Percentiles rank a stretch among this genome's conserved stretches.
Conservation (phyloP, 1,140 invertebrate species). For the Eulimnadia texana region DNA sequence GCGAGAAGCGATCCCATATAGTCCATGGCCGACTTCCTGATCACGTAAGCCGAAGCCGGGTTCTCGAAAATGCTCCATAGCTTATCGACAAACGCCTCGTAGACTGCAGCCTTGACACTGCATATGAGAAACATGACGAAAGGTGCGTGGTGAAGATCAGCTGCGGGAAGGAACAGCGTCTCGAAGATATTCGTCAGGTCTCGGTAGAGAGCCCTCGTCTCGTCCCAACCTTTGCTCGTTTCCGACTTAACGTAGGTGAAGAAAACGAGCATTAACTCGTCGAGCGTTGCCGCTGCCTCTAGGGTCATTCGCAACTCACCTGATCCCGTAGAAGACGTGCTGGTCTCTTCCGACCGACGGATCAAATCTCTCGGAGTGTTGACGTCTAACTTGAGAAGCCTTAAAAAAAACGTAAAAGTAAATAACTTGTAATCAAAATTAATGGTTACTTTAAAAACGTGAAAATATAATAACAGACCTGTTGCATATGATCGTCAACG, state of each 20-base stretch:
- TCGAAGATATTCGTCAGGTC: conserved; percentile 50
- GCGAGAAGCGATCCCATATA: conserved; percentile 63
- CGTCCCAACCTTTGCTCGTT: conserved; percentile 31
- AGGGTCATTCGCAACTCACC: conserved; percentile 27
- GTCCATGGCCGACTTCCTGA: conserved; percentile 49
- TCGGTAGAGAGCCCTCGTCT: conserved; percentile 31
- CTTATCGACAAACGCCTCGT: conserved; percentile 50
- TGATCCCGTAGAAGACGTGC: conserved; percentile 28
- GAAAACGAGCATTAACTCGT: conserved; percentile 45
- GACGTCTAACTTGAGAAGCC: conserved; percentile 50
- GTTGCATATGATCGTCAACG: conserved; percentile 48
- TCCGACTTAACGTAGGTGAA: conserved; percentile 39
- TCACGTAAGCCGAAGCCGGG: conserved; percentile 43
- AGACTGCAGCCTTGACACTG: conserved; percentile 47
- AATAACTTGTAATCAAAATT: background rate
- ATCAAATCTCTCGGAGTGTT: conserved; percentile 33
- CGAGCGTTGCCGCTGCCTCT: conserved; percentile 41
- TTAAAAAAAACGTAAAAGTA: conserved; percentile 24
- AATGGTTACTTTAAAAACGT: too few relatives aligned
- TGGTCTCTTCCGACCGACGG: conserved; percentile 20
- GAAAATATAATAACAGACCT: too few relatives aligned
- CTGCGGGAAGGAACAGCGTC: conserved; percentile 51
- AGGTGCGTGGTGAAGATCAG: conserved; percentile 57
- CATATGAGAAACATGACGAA: conserved; percentile 63
- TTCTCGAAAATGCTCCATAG: conserved; percentile 59